Percentiles rank a stretch among this genome's conserved stretches.
Evolutionary conservation across 2,888 invertebrate species (phyloP).

Genomic region (Melinaea marsaeus): DNA sequence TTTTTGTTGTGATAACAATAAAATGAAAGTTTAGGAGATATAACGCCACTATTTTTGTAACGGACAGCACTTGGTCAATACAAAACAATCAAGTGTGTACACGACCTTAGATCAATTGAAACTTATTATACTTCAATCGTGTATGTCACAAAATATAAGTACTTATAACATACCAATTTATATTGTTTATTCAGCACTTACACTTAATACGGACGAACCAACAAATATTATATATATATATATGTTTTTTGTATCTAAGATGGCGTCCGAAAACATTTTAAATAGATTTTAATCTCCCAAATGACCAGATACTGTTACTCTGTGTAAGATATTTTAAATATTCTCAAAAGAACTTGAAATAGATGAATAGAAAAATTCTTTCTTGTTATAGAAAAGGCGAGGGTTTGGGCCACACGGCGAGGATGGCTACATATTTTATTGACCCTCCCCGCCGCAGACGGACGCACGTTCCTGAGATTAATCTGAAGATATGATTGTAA

Average conservation of each 20-base stretch:
- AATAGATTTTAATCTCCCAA: constrained; percentile 11
- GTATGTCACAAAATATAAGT: constrained; percentile 27
- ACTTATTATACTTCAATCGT: constrained; percentile 39
- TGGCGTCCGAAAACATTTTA: constrained; percentile 10
- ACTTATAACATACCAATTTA: too few species aligned
- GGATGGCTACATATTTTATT: constrained; percentile 76
- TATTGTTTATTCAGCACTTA: too few species aligned
- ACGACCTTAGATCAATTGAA: constrained; percentile 43
- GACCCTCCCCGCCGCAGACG: constrained; percentile 47
- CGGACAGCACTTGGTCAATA: constrained; percentile 28
- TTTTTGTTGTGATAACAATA: not conserved
- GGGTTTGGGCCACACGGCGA: constrained; percentile 57
- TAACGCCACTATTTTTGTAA: constrained; percentile 32
- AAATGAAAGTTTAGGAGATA: not conserved
- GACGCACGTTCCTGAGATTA: constrained; percentile 36
- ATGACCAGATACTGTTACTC: constrained; percentile 15
- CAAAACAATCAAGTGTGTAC: constrained; percentile 29
- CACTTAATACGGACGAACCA: constrained; percentile 10
- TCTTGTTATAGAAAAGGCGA: constrained; percentile 73
- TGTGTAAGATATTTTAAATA: constrained; percentile 43
- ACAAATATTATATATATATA: too few species aligned
- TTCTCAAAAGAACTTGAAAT: constrained; percentile 59
- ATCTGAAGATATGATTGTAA: constrained; percentile 42
- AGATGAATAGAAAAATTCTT: constrained; percentile 75
- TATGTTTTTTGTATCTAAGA: not conserved